Evolutionary conservation across 2,113 vertebrate genomes (phyloP).

Genomic region (Antigone vipio): DNA sequence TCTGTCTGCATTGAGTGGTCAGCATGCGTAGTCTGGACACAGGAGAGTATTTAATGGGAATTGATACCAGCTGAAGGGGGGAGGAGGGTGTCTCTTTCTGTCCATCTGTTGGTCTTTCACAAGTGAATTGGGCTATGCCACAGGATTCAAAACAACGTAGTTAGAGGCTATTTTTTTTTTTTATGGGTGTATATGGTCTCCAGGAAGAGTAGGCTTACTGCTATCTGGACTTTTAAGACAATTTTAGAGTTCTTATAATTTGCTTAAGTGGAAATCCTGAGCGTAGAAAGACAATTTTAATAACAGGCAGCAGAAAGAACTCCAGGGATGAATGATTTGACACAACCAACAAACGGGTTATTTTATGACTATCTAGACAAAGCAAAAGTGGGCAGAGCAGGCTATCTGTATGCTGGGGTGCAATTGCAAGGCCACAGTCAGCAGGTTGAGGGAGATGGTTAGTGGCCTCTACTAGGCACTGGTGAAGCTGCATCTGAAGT

Average conservation of each 20-base stretch:
- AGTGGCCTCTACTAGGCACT: background rate
- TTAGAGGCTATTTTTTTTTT: background rate
- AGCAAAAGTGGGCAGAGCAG: background rate
- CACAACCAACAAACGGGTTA: accelerated
- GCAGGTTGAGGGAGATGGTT: background rate
- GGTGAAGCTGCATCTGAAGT: background rate
- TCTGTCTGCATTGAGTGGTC: background rate
- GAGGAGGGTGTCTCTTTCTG: constrained; percentile 33
- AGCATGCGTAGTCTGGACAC: background rate
- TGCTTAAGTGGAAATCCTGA: background rate
- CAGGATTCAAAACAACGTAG: background rate
- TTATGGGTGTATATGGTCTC: accelerated
- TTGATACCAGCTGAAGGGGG: background rate
- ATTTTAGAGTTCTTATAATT: background rate
- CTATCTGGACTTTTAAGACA: background rate
- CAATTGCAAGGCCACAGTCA: background rate
- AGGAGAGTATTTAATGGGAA: constrained; percentile 1
- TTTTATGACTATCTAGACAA: background rate
- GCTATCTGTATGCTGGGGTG: background rate
- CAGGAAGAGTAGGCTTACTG: background rate
- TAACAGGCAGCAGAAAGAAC: background rate
- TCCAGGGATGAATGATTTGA: background rate
- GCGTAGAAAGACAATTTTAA: background rate
- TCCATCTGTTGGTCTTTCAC: constrained; percentile 53
- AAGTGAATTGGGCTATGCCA: background rate